phyloP scores from a whole-genome alignment of 2,888 invertebrate genomes.

The Troides helena region DNA sequence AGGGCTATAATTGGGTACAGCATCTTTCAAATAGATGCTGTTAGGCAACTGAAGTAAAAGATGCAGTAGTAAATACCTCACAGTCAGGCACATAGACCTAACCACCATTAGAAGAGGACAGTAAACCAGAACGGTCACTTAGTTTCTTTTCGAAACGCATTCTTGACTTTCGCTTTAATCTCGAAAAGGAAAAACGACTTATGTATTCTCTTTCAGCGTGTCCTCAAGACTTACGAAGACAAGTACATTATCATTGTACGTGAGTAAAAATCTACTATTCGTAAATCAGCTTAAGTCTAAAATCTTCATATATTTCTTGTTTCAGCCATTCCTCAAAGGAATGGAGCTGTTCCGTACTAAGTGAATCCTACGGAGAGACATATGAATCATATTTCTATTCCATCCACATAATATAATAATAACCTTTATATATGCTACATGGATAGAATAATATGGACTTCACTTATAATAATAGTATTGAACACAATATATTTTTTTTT shows the following conservation, averaged over 20 bases:
- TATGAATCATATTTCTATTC: background rate
- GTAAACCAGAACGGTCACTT: background rate
- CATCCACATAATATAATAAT: background rate
- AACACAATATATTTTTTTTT: too few species aligned
- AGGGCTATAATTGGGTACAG: too few species aligned
- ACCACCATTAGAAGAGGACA: background rate
- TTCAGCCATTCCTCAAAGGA: slow-evolving; percentile 15
- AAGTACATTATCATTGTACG: slow-evolving; percentile 28
- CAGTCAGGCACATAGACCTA: too few species aligned
- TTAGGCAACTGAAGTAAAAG: too few species aligned
- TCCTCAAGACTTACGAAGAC: slow-evolving; percentile 20
- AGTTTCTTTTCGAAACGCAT: background rate
- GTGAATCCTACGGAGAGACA: background rate
- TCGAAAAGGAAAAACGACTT: slow-evolving; percentile 2
- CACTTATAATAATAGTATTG: too few species aligned
- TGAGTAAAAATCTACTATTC: slow-evolving; percentile 27
- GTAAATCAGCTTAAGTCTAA: slow-evolving; percentile 28
- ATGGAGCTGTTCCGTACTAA: slow-evolving; percentile 1
- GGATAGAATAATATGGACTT: too few species aligned
- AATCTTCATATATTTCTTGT: slow-evolving; percentile 20
- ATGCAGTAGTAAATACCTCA: too few species aligned
- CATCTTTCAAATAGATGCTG: too few species aligned
- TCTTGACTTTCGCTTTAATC: background rate
- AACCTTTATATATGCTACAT: too few species aligned
- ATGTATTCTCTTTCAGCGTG: slow-evolving; percentile 22